phyloP scores from a whole-genome alignment of 2,888 invertebrate species.

The Tanytarsus gracilentus region DNA sequence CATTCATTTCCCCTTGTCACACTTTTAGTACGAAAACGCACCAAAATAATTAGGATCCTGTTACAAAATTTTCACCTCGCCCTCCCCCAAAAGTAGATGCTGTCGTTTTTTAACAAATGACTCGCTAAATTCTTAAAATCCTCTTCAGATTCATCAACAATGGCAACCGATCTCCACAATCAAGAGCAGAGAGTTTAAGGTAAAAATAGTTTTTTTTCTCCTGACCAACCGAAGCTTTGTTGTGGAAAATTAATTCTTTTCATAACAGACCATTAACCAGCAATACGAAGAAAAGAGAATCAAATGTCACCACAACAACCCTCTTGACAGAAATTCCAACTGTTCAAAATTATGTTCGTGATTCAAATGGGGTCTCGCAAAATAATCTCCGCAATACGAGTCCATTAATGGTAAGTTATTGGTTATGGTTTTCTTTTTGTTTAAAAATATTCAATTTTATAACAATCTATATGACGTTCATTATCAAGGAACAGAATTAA shows the following conservation, averaged over 20 bases:
- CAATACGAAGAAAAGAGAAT: conserved; percentile 18
- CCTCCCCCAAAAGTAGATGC: background rate
- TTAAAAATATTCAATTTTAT: background rate
- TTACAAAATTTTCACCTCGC: too few relatives aligned
- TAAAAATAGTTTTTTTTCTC: conserved; percentile 40
- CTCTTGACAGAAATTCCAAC: conserved; percentile 9
- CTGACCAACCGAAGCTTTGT: background rate
- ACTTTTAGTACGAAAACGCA: too few relatives aligned
- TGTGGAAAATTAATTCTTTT: background rate
- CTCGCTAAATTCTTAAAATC: background rate
- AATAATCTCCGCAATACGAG: conserved; percentile 40
- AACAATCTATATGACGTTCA: background rate
- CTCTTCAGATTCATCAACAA: conserved; percentile 16
- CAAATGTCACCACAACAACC: conserved; percentile 25
- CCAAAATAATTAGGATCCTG: too few relatives aligned
- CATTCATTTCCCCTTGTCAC: too few relatives aligned
- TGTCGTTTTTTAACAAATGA: background rate
- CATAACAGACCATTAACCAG: conserved; percentile 8
- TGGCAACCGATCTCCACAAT: conserved; percentile 52
- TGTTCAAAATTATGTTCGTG: conserved; percentile 33
- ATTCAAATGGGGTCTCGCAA: conserved; percentile 41
- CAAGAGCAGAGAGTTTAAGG: conserved; percentile 75
- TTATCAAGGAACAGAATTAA: background rate
- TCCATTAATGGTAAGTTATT: conserved; percentile 37
- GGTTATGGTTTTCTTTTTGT: conserved; percentile 30